Conservation (phyloP, 1,140 invertebrate species). For the Cotesia glomerata region DNA sequence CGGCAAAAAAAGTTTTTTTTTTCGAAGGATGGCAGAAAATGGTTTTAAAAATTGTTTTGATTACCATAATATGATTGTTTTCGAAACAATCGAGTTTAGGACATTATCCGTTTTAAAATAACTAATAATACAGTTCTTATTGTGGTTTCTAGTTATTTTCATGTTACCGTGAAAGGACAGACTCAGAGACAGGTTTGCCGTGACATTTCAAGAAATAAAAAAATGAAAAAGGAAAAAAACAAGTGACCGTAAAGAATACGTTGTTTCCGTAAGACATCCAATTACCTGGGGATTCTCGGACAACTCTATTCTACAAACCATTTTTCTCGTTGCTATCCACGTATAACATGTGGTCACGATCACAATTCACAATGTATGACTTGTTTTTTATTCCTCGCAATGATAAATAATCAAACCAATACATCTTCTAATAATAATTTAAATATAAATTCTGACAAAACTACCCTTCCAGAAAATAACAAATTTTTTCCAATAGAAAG, state of each 20-base stretch:
- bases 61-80: not conserved
- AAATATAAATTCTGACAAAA: too few species aligned
- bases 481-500: too few species aligned
- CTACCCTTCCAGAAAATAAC: too few species aligned
- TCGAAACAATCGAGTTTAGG: not conserved
- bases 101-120: not conserved
- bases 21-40: too few species aligned
- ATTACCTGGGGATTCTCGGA: conserved; percentile 1
- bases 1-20: too few species aligned
- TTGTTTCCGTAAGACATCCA: not conserved
- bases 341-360: conserved; percentile 31
- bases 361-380: conserved; percentile 11
- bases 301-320: conserved; percentile 12
- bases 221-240: not conserved
- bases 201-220: not conserved
- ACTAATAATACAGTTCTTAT: not conserved
- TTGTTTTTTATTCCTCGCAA: not conserved
- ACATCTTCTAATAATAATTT: too few species aligned
- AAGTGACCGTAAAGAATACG: not conserved
- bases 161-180: not conserved
- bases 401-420: conserved; percentile 24
- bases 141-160: not conserved
- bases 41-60: too few species aligned
- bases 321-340: conserved; percentile 25
- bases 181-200: not conserved